Evolutionary conservation across 2,113 vertebrate genomes (phyloP), one percentile per base, ranked within the genome.

Genomic region (Nesogale talazaci): DNA sequence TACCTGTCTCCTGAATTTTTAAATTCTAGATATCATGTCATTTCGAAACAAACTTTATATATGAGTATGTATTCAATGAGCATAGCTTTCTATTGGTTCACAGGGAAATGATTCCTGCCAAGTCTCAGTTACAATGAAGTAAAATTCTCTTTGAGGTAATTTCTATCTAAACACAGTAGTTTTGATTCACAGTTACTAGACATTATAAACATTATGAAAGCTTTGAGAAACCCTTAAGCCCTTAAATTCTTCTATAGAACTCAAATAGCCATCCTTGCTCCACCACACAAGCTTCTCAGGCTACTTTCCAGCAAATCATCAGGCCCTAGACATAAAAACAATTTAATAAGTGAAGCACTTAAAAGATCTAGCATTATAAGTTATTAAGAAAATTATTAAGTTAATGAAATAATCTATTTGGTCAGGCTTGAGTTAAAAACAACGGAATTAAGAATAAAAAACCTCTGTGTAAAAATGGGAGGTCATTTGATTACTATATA

Each of bases 401-500:
- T 87, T 93, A 93, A 69, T 92, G 65, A 91, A 63, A 93, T 56
- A 8, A 61, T 90, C 89, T 85, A 16, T 82, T 61, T 9, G 91
- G 80, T 86, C 22, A 76, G 65, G 63, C 38, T 57, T 80, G 31
- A 92, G n/a, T 90, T 86, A 87, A 95, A 90, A 92, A 38, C 27
- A 87, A 76, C 52, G 65, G 12, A 76, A 94, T 75, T 81, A 83
- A 77, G 56, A 72, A 95, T n/a, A 79, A 70, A 78, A 6, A 65
- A 0, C 12, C 40, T 85, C 17, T 79, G 57, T 90, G 61, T 77
- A 40, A 86, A 94, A 95, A n/a, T 82, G 15, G 87, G 36, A 93
- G 15, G 40, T 92, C 83, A 91, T 91, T 94, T 80, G 84, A 92
- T 89, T 83, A 83, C 92, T 83, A 94, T 89, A 89, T 78, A 84